phyloP scores from a whole-genome alignment of 2,888 invertebrate species.

The Leptinotarsa haldemani region DNA sequence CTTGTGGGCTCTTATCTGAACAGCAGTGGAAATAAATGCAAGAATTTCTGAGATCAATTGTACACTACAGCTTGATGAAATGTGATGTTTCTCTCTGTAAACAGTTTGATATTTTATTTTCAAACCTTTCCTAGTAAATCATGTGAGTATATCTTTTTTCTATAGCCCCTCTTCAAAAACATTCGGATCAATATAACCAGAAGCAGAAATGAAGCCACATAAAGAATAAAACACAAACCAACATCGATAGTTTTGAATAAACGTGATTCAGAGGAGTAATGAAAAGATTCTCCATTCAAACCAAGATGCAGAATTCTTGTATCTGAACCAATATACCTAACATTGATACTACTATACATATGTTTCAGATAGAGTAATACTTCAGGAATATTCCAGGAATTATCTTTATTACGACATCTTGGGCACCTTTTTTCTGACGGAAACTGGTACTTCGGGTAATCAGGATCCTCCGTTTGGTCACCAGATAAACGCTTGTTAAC shows the following conservation, averaged over 20 bases:
- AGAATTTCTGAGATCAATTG: slow-evolving; percentile 12
- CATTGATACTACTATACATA: slow-evolving; percentile 68
- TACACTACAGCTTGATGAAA: neutral
- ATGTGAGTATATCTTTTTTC: slow-evolving; percentile 80
- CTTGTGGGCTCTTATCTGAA: neutral
- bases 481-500: slow-evolving; percentile 90
- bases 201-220: slow-evolving; percentile 70
- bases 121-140: slow-evolving; percentile 78
- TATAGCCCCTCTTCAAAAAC: slow-evolving; percentile 79
- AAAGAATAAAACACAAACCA: slow-evolving; percentile 63
- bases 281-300: slow-evolving; percentile 34
- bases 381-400: slow-evolving; percentile 72
- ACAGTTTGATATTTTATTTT: neutral
- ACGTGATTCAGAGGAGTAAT: slow-evolving; percentile 35
- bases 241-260: slow-evolving; percentile 59
- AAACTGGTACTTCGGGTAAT: slow-evolving; percentile 89
- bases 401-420: slow-evolving; percentile 70
- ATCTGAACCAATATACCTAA: slow-evolving; percentile 66
- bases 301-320: slow-evolving; percentile 59
- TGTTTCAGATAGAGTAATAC: slow-evolving; percentile 74
- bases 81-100: neutral
- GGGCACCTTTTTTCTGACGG: slow-evolving; percentile 79
- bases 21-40: neutral
- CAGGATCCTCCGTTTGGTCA: slow-evolving; percentile 90
- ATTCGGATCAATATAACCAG: slow-evolving; percentile 74